These are phyloP conservation scores for Clarias gariepinus DNA, from an alignment of 2,113 vertebrate genomes.

Conservation along the genomic window DNA sequence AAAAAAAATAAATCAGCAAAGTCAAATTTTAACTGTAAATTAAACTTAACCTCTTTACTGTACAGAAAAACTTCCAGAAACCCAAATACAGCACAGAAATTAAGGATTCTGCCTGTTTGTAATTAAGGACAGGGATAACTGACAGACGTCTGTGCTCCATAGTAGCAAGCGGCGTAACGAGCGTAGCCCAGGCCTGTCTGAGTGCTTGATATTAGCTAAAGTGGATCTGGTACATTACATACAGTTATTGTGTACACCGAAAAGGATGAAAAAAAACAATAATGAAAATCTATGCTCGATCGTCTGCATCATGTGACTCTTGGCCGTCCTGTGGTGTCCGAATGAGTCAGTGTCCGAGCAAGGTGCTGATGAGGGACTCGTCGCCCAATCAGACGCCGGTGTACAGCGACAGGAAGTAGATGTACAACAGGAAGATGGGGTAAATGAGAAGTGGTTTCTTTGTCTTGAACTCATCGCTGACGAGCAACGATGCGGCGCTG, in stretches of 20 bases:
- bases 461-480: constrained; percentile 98
- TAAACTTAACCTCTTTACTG: not conserved
- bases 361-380: constrained; percentile 57
- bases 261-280: constrained; percentile 53
- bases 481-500: constrained; percentile 95
- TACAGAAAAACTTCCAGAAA: not conserved
- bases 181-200: not conserved
- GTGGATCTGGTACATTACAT: constrained; percentile 72
- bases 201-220: not conserved
- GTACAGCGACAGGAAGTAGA: constrained; percentile 99
- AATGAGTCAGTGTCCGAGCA: constrained; percentile 60
- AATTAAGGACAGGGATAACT: constrained; percentile 37
- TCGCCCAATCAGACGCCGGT: constrained; percentile 87
- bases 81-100: not conserved
- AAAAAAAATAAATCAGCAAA: not conserved
- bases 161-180: constrained; percentile 50
- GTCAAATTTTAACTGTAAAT: not conserved
- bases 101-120: constrained; percentile 27
- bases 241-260: constrained; percentile 70
- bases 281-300: constrained; percentile 53
- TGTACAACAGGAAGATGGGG: constrained; percentile 98
- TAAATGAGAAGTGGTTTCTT: constrained; percentile 99
- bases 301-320: constrained; percentile 38
- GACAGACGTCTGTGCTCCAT: constrained; percentile 10
- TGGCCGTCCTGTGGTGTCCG: constrained; percentile 34